Evolutionary conservation across 2,797 vertebrate species (phyloP).

Genomic region (Lophius americanus): DNA sequence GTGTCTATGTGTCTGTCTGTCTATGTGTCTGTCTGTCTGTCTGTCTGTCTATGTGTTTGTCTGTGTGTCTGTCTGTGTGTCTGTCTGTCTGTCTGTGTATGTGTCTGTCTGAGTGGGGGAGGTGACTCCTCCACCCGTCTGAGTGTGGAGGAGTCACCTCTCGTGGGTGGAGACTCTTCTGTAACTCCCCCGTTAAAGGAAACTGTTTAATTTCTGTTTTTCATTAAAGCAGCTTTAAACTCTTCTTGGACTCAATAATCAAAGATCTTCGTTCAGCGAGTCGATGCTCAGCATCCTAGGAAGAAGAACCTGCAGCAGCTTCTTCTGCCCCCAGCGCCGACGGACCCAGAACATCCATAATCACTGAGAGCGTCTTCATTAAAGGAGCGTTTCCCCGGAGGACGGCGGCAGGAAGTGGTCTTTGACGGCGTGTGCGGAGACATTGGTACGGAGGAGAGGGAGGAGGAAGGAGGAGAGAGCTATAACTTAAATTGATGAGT

Average conservation of each 20-base stretch:
- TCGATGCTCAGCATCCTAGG: conserved; percentile 25
- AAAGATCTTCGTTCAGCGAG: conserved; percentile 25
- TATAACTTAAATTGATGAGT: conserved; percentile 73
- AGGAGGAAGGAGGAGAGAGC: conserved; percentile 34
- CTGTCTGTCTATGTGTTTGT: no score
- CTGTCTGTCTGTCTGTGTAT: no score
- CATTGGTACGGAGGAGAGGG: conserved; percentile 41
- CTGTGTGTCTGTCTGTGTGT: no score
- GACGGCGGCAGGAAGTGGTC: conserved; percentile 70
- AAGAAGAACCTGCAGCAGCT: conserved; percentile 33
- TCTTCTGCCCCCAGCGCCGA: conserved; percentile 49
- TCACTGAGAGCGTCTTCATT: conserved; percentile 78
- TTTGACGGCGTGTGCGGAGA: conserved; percentile 71
- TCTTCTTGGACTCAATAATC: conserved; percentile 40
- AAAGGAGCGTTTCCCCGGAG: conserved; percentile 79
- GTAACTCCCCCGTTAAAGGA: not conserved
- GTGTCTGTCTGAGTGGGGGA: not conserved
- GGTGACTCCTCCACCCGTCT: no score
- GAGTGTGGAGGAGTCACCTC: no score
- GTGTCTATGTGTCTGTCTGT: no score
- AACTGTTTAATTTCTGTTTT: conserved; percentile 15
- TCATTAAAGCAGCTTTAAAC: conserved; percentile 34
- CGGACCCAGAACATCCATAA: conserved; percentile 75
- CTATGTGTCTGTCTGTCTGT: no score
- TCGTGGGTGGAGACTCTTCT: not conserved